phyloP scores from a whole-genome alignment of 2,797 vertebrate species.

The Mycteria americana region DNA sequence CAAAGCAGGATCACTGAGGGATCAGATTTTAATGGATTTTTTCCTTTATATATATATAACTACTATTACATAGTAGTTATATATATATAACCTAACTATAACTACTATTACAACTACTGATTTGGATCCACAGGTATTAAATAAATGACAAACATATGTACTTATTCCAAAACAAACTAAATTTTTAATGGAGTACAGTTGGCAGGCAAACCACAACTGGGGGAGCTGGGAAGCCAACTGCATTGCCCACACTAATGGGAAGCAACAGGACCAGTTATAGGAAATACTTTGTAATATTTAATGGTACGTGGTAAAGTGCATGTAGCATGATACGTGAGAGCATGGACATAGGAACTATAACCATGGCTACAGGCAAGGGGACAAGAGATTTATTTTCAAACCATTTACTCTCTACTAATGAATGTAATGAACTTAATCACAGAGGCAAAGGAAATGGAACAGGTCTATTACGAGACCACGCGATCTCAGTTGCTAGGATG shows the following conservation, averaged over 20 bases:
- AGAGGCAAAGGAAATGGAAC: not conserved
- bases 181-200: conserved; percentile 48
- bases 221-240: not conserved
- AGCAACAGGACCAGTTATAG: conserved; percentile 38
- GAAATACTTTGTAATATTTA: conserved; percentile 37
- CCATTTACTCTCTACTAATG: not conserved
- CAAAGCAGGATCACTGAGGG: not conserved
- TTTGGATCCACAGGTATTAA: not conserved
- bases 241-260: conserved; percentile 27
- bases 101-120: conserved; percentile 15
- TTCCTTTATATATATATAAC: too few relatives aligned
- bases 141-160: conserved; percentile 16
- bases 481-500: not conserved
- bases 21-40: conserved; percentile 25
- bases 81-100: too few relatives aligned
- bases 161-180: conserved; percentile 31
- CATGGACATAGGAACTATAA: not conserved
- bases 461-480: not conserved
- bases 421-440: not conserved
- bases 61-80: too few relatives aligned
- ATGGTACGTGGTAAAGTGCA: not conserved
- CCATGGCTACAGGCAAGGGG: not conserved
- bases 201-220: not conserved
- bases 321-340: not conserved
- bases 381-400: not conserved